These are phyloP conservation scores for Chondrilla cf. caribensis DNA, from an alignment of 37 sponge, comb jelly and placozoan genomes.

Conservation along the genomic window DNA sequence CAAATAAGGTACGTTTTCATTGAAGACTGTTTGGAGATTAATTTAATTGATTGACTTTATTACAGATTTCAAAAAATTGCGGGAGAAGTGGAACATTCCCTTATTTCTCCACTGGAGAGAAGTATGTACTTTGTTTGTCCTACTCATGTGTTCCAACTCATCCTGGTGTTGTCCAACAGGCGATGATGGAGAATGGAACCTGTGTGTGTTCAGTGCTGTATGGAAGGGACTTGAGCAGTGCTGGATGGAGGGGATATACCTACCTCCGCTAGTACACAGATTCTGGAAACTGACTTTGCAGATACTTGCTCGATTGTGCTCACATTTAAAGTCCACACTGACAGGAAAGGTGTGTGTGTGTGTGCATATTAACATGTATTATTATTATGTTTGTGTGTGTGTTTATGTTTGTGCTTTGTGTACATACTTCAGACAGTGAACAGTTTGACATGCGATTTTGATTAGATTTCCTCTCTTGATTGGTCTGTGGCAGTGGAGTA, in stretches of 20 bases:
- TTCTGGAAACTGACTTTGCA: constrained; percentile 96
- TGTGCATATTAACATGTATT: not conserved
- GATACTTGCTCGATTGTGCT: constrained; percentile 31
- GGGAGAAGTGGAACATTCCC: constrained; percentile 52
- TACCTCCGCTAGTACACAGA: constrained; percentile 75
- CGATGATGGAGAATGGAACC: constrained; percentile 23
- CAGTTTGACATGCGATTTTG: not conserved
- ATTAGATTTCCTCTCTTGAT: not conserved
- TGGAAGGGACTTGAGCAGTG: constrained; percentile 60
- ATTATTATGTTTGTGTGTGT: not conserved
- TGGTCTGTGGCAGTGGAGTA: not conserved
- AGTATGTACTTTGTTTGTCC: not conserved
- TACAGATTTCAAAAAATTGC: constrained; percentile 89
- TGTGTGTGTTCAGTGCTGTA: constrained; percentile 52
- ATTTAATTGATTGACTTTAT: not conserved
- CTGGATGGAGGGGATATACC: constrained; percentile 73
- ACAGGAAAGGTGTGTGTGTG: not conserved
- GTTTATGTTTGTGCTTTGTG: constrained; percentile 30
- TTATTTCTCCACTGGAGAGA: constrained; percentile 39
- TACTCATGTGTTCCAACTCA: too few relatives aligned
- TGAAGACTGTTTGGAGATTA: too few relatives aligned
- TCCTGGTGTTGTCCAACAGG: too few relatives aligned
- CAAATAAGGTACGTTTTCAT: constrained; percentile 79
- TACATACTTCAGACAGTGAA: constrained; percentile 19
- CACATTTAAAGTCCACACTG: not conserved